Evolutionary conservation across 1,140 invertebrate species (phyloP), one percentile per base, ranked within the genome.

Genomic region (Neodiprion fabricii): DNA sequence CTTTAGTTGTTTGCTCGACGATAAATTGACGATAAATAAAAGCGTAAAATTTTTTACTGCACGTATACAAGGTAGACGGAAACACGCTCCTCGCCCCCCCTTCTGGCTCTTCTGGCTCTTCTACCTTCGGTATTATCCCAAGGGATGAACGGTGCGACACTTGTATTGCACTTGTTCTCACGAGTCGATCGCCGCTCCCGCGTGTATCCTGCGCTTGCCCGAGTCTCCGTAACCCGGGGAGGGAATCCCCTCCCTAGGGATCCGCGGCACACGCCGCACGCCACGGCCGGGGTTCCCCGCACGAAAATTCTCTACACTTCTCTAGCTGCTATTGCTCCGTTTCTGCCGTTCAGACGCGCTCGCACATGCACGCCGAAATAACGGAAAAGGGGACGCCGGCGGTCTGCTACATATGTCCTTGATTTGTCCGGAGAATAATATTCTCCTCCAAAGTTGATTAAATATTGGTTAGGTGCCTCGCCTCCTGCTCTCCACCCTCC

Each of bases 371-470:
- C 72, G 73, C 67, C 61, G n/a, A 73, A 65, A 72, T 71, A 5
- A 12, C 53, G 53, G 53, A 61, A 61, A 61, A 17, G 53, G 53
- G 53, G 53, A 75, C 72, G 50, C 80, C 77, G 76, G 73, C 70
- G 74, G 77, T 78, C 77, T 75, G 76, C 79, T 85, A 83, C 85
- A 86, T 85, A 87, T 86, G 86, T 87, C 85, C 84, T 85, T 86
- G 85, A 86, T 86, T 87, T 86, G 83, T 85, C 83, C 76, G 75
- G 82, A 86, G 84, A 86, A 86, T 86, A 85, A 85, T 85, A 83
- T 82, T 84, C 84, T 84, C 78, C 81, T 80, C 83, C 77, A 84
- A 84, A 85, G 83, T 85, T 86, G 84, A 85, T 87, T 87, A 87
- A 88, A 85, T 85, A 86, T 87, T 86, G 83, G 84, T 85, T 81